Percentiles rank a stretch among this genome's conserved stretches.
These are phyloP conservation scores for Endotricha flammealis DNA, from an alignment of 2,888 invertebrate species.

Conservation along the genomic window DNA sequence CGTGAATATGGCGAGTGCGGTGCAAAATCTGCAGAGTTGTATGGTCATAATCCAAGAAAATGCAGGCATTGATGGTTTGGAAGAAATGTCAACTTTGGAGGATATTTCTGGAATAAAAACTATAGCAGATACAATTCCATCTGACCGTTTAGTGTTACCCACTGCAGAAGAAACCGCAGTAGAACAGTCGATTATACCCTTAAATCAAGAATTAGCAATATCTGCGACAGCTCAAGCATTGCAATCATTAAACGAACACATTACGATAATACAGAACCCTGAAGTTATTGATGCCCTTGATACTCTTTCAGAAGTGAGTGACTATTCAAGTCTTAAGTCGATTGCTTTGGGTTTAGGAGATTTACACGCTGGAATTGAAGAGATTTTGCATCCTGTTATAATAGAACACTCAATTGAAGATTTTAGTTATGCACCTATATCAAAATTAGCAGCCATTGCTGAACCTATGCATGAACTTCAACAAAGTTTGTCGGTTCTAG, in stretches of 20 bases:
- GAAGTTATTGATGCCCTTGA: slow-evolving; percentile 54
- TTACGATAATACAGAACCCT: slow-evolving; percentile 49
- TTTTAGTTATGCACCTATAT: slow-evolving; percentile 30
- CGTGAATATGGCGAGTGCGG: slow-evolving; percentile 49
- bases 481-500: slow-evolving; percentile 53
- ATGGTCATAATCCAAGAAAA: slow-evolving; percentile 69
- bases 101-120: slow-evolving; percentile 79
- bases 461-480: slow-evolving; percentile 59
- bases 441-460: slow-evolving; percentile 50
- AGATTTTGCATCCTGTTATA: slow-evolving; percentile 52
- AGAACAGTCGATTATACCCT: slow-evolving; percentile 29
- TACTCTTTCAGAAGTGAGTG: slow-evolving; percentile 52
- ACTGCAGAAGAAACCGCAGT: slow-evolving; percentile 38
- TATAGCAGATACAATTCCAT: slow-evolving; percentile 63
- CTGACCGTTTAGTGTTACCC: slow-evolving; percentile 49
- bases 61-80: slow-evolving; percentile 60
- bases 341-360: slow-evolving; percentile 44
- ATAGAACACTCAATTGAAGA: slow-evolving; percentile 50
- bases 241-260: slow-evolving; percentile 50
- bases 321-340: slow-evolving; percentile 53
- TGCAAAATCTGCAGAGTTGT: slow-evolving; percentile 62
- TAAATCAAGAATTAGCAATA: slow-evolving; percentile 28
- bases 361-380: slow-evolving; percentile 49
- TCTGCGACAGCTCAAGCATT: slow-evolving; percentile 53
- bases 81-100: slow-evolving; percentile 77